Evolutionary conservation across 2,888 invertebrate species (phyloP), one percentile per base, ranked within the genome.

Genomic region (Fragum whitleyi): DNA sequence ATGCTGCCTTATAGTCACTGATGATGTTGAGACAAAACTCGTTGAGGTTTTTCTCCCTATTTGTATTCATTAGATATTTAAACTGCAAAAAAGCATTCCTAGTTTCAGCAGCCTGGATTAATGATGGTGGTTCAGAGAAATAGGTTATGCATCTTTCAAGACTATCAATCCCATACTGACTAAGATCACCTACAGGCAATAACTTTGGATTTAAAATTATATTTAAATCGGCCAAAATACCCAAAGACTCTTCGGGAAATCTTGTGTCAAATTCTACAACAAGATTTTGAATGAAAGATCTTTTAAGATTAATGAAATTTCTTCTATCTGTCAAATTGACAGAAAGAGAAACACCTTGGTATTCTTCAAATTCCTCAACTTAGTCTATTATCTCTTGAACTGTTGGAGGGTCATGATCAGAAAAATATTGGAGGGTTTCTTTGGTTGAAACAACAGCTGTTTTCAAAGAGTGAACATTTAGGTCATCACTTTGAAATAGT

Each of bases 41-140:
- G 11, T 67, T 23, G 0, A 77, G 61, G 11, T 11, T 23, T 0
- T 72, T 36, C 9, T 75, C n/a, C 42, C 79, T 75, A 68, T 80
- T 80, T 16, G 36, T 53, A 74, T 77, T 81, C 32, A 81, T 7
- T 3, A 81, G 29, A 73, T 61, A 74, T 59, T 80, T 77, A 42
- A 77, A 77, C 21, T 76, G 80, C 2, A 77, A 21, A 70, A 42
- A 59, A 16, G 23, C 2, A 32, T 62, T 28, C 32, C 29, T 68
- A 39, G 39, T 39, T 39, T 39, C 39, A 39, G 39, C 14, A 39
- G 6, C 14, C n/a, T n/a, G n/a, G 6, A 39, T 39, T n/a, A n/a
- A n/a, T n/a, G n/a, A n/a, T 9, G 14, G 6, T 6, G 39, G 39
- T 39, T 39, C 39, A 39, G 7, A 9, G 39, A 9, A 39, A 9